These are phyloP conservation scores for Ailurus styani DNA, from an alignment of 2,113 vertebrate species.

Conservation along the genomic window DNA sequence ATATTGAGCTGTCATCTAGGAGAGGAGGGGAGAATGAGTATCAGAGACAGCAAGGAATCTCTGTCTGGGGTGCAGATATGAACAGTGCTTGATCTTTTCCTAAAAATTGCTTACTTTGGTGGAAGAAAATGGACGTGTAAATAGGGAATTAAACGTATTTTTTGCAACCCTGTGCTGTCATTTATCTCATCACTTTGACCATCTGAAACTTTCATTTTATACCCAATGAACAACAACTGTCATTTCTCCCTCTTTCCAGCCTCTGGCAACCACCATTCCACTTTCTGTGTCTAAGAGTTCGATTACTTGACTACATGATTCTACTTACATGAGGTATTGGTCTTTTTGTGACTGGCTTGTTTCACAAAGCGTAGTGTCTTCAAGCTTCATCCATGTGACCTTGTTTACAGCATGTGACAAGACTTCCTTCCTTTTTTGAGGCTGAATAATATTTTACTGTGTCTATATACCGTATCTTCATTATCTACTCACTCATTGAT, in stretches of 20 bases:
- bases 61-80: background rate
- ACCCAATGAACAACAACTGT: too few relatives aligned
- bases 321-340: too few relatives aligned
- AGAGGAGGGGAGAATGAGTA: background rate
- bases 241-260: background rate
- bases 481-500: background rate
- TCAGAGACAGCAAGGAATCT: background rate
- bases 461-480: background rate
- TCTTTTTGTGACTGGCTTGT: background rate
- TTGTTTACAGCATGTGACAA: background rate
- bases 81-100: background rate
- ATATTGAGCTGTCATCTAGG: background rate
- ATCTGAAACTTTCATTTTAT: background rate
- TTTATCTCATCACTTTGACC: background rate
- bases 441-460: background rate
- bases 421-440: background rate
- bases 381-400: background rate
- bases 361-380: background rate
- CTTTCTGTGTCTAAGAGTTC: background rate
- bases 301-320: too few relatives aligned
- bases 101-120: background rate
- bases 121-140: background rate
- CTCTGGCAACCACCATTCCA: background rate
- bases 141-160: background rate
- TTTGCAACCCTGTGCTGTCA: background rate